Percentiles rank a stretch among this genome's conserved stretches.
phyloP scores from a whole-genome alignment of 2,888 invertebrate genomes.

The Cerceris rybyensis region DNA sequence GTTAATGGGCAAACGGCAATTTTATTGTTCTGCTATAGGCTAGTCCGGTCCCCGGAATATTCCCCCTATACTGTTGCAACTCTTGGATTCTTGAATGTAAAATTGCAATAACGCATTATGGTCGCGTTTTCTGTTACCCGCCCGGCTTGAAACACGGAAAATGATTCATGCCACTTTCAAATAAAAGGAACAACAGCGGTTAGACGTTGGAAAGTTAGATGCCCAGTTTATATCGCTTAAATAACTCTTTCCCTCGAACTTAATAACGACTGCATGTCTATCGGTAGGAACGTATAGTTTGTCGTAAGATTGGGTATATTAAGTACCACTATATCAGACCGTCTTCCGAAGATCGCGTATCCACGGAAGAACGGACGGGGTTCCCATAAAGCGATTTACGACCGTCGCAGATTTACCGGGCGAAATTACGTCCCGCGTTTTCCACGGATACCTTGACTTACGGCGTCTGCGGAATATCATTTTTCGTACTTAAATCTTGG shows the following conservation, averaged over 20 bases:
- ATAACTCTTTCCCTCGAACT: slow-evolving; percentile 38
- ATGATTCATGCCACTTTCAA: no score
- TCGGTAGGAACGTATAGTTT: slow-evolving; percentile 47
- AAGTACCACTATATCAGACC: slow-evolving; percentile 51
- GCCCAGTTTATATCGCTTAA: slow-evolving; percentile 19
- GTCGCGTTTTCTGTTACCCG: no score
- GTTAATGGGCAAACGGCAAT: no score
- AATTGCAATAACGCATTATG: no score
- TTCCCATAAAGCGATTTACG: slow-evolving; percentile 71
- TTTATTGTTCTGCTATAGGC: no score
- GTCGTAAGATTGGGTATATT: slow-evolving; percentile 49
- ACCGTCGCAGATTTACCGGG: slow-evolving; percentile 65
- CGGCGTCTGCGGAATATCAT: slow-evolving; percentile 60
- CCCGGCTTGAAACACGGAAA: no score
- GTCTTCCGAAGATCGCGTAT: slow-evolving; percentile 24
- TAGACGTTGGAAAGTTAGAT: slow-evolving; percentile 23
- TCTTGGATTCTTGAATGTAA: no score
- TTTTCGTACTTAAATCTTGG: slow-evolving; percentile 59
- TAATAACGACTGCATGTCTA: slow-evolving; percentile 51
- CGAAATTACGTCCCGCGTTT: slow-evolving; percentile 60
- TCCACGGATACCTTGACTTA: slow-evolving; percentile 60
- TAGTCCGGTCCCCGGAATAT: no score
- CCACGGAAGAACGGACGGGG: slow-evolving; percentile 31
- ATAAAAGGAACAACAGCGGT: slow-evolving; percentile 9
- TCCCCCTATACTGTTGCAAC: no score